Evolutionary conservation across 2,888 invertebrate genomes (phyloP).

Genomic region (Ormia ochracea): DNA sequence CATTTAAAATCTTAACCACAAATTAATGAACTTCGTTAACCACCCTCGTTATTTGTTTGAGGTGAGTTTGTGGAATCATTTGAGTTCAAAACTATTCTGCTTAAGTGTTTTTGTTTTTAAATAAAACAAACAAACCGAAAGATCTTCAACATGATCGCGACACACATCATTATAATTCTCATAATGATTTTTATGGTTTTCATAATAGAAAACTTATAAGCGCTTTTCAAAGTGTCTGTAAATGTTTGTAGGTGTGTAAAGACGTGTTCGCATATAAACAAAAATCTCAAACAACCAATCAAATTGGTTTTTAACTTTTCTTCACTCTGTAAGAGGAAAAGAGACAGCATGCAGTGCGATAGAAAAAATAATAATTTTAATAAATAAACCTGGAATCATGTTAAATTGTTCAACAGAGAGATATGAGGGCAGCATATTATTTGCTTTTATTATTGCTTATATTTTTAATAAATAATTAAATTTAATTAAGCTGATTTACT

Average conservation of each 20-base stretch:
- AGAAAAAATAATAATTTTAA: background rate
- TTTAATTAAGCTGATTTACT: conserved; percentile 41
- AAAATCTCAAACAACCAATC: conserved; percentile 43
- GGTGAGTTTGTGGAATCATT: conserved; percentile 28
- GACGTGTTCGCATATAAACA: background rate
- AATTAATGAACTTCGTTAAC: background rate
- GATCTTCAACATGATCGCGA: conserved; percentile 1
- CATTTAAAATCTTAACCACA: too few relatives aligned
- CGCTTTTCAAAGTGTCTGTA: conserved; percentile 6
- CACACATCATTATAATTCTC: conserved; percentile 8
- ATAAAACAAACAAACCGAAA: conserved; percentile 30
- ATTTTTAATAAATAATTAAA: conserved; percentile 13
- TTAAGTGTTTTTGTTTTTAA: conserved; percentile 8
- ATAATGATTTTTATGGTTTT: conserved; percentile 31
- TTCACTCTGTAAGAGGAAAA: conserved; percentile 31
- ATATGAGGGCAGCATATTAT: conserved; percentile 4
- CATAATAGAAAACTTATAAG: conserved; percentile 29
- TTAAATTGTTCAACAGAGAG: conserved; percentile 2
- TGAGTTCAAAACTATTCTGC: conserved; percentile 3
- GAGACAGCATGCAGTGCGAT: conserved; percentile 21
- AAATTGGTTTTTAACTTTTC: conserved; percentile 37
- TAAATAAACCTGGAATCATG: conserved; percentile 13
- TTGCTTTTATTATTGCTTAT: conserved; percentile 18
- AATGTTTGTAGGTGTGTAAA: background rate
- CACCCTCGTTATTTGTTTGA: conserved; percentile 4